phyloP scores from a whole-genome alignment of 2,113 vertebrate genomes.

The Serinus canaria region DNA sequence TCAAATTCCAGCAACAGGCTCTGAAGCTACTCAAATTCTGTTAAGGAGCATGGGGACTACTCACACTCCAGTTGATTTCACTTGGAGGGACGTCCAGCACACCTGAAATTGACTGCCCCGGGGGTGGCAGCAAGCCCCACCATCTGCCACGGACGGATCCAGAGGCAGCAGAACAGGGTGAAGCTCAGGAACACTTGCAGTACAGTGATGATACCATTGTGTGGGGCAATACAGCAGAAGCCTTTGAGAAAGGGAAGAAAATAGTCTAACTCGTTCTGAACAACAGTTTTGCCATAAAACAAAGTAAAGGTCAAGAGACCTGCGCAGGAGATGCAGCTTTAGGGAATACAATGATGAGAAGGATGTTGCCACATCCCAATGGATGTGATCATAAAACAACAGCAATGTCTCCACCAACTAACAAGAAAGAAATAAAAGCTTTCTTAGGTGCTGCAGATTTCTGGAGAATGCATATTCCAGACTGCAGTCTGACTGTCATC shows the following conservation, averaged over 20 bases:
- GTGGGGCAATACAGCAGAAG: background rate
- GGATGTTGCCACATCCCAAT: background rate
- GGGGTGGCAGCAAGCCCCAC: background rate
- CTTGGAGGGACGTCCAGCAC: background rate
- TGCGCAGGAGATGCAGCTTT: background rate
- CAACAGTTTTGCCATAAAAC: background rate
- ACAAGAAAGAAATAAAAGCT: background rate
- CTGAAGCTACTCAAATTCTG: background rate
- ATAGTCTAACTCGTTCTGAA: background rate
- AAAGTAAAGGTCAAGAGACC: background rate
- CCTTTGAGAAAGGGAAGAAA: background rate
- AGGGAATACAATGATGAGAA: background rate
- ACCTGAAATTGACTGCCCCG: background rate
- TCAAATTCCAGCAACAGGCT: background rate
- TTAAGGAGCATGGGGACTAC: background rate
- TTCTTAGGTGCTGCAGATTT: background rate
- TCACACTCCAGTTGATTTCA: background rate
- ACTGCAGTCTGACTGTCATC: background rate
- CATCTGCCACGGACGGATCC: background rate
- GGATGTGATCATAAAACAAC: background rate
- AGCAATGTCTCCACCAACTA: background rate
- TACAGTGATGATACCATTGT: too few species aligned
- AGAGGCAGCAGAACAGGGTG: background rate
- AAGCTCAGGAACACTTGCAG: background rate
- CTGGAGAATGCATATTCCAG: background rate